Conservation (phyloP, 2,113 vertebrate species). For the Peromyscus californicus region DNA sequence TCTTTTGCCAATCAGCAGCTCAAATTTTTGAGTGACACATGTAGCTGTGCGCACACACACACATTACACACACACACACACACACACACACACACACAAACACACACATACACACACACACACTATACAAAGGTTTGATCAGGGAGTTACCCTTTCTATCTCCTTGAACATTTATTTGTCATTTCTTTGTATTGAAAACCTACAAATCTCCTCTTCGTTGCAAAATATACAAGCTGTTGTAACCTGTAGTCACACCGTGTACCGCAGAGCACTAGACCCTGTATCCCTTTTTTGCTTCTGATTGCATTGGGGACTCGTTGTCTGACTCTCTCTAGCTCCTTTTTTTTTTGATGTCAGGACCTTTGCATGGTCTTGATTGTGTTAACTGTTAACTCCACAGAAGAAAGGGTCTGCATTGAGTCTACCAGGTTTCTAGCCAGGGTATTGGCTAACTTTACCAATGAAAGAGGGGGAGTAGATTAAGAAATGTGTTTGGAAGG, state of each 20-base stretch:
- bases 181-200: background rate
- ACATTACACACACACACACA: background rate
- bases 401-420: background rate
- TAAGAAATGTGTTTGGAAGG: background rate
- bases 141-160: background rate
- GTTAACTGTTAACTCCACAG: no score
- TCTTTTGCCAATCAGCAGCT: background rate
- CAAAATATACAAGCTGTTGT: background rate
- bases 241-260: background rate
- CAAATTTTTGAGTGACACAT: background rate
- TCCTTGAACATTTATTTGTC: background rate
- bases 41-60: no score
- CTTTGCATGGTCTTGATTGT: background rate
- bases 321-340: background rate
- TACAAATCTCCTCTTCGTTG: background rate
- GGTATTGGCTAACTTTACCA: background rate
- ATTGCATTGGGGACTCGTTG: background rate
- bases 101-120: background rate
- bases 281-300: fast-evolving
- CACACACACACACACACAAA: background rate
- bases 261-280: no score
- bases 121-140: no score
- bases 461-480: background rate
- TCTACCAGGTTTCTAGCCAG: background rate
- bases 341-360: background rate